Conservation (phyloP, 2,797 vertebrate genomes). For the Sebastes baramenuke region DNA sequence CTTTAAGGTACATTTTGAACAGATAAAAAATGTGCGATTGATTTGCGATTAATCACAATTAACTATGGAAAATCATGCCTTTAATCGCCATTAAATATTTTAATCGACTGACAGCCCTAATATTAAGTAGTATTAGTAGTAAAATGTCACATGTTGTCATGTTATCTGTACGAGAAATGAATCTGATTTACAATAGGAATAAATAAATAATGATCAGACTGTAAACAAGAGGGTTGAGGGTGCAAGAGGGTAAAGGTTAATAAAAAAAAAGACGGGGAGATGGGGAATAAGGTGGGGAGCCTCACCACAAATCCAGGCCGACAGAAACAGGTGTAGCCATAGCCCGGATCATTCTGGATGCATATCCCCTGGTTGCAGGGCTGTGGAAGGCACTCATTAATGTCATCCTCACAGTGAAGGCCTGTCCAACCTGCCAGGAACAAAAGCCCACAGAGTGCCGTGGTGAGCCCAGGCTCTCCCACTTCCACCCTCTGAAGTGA, state of each 20-base stretch:
- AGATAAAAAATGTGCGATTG: too few species aligned
- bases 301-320: slow-evolving; percentile 89
- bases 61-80: too few species aligned
- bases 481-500: slow-evolving; percentile 83
- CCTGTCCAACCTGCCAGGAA: slow-evolving; percentile 89
- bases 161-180: background rate
- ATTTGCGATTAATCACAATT: too few species aligned
- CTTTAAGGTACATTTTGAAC: too few species aligned
- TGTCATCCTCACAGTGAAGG: slow-evolving; percentile 85
- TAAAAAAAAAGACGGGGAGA: background rate
- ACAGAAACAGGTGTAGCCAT: slow-evolving; percentile 88
- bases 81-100: too few species aligned
- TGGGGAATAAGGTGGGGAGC: slow-evolving; percentile 56
- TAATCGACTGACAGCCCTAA: too few species aligned
- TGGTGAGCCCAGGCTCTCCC: slow-evolving; percentile 77
- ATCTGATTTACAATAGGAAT: background rate
- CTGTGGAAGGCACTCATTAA: slow-evolving; percentile 87
- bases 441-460: slow-evolving; percentile 82
- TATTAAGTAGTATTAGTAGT: background rate
- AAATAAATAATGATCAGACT: background rate
- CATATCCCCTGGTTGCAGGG: slow-evolving; percentile 87
- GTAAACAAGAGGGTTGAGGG: slow-evolving; percentile 2
- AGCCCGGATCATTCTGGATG: slow-evolving; percentile 84
- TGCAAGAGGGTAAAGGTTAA: slow-evolving; percentile 33
- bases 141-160: background rate